phyloP scores from a whole-genome alignment of 2,797 vertebrate genomes.

The Kryptopterus vitreolus region DNA sequence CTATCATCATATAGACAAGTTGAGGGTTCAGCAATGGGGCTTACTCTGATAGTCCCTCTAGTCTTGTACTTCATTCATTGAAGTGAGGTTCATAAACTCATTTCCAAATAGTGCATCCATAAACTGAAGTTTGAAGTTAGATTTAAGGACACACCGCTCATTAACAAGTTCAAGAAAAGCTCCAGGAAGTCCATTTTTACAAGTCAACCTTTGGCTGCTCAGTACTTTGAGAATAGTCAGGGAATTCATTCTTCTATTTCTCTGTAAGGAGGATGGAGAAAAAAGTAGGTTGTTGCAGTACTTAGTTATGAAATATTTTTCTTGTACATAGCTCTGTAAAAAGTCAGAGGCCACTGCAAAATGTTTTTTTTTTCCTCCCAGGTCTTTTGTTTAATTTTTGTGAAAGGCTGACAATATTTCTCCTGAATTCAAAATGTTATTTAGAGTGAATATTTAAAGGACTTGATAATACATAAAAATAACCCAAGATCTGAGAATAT shows the following conservation, averaged over 20 bases:
- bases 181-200: slow-evolving; percentile 10
- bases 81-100: slow-evolving; percentile 16
- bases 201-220: slow-evolving; percentile 18
- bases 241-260: background rate
- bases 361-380: no score
- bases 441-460: no score
- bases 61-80: slow-evolving; percentile 14
- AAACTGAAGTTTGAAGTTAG: background rate
- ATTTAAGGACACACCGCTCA: background rate
- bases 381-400: no score
- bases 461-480: no score
- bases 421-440: no score
- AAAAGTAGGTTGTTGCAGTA: background rate
- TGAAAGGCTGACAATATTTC: no score
- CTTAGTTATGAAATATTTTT: no score
- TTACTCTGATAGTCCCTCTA: slow-evolving; percentile 6
- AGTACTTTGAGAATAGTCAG: background rate
- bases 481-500: no score
- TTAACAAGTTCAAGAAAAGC: background rate
- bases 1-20: background rate
- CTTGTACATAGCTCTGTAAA: no score
- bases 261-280: background rate
- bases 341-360: no score
- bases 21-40: background rate
- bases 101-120: slow-evolving; percentile 17